These are phyloP conservation scores for Osmerus mordax DNA, from an alignment of 2,113 vertebrate species.

Conservation along the genomic window DNA sequence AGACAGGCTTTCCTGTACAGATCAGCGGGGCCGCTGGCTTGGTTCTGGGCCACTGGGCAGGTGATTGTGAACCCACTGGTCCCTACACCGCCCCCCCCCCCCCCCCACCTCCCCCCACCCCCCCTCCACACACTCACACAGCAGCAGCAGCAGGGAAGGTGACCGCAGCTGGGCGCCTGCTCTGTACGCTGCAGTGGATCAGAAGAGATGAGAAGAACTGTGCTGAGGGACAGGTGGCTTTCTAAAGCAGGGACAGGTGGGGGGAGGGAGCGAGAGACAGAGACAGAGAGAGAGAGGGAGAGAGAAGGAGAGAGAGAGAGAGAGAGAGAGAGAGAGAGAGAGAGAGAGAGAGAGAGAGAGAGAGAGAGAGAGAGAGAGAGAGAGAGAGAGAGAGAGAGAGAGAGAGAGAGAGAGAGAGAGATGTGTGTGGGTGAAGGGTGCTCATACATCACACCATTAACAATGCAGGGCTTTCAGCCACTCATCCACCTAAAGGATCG, in stretches of 20 bases:
- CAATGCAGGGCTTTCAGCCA: constrained; percentile 25
- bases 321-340: background rate
- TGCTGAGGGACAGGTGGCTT: background rate
- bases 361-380: background rate
- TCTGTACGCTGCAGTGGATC: background rate
- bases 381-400: background rate
- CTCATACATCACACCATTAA: constrained; percentile 47
- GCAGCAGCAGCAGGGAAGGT: background rate
- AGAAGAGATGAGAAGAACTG: background rate
- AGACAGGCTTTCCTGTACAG: background rate
- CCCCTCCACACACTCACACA: background rate
- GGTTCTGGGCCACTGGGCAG: constrained; percentile 46
- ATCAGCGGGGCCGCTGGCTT: constrained; percentile 34
- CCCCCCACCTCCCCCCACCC: constrained; percentile 4
- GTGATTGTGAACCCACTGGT: constrained; percentile 28
- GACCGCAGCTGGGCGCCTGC: constrained; percentile 14
- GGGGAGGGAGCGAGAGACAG: background rate
- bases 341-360: too few relatives aligned
- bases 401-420: constrained; percentile 9
- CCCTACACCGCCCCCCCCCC: constrained; percentile 4
- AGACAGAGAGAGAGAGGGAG: background rate
- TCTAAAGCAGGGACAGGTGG: background rate
- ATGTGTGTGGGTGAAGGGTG: constrained; percentile 5
- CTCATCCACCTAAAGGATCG: background rate
- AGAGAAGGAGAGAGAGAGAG: background rate